These are phyloP conservation scores for Streblospio benedicti DNA, from an alignment of 1,140 invertebrate genomes.

Conservation along the genomic window DNA sequence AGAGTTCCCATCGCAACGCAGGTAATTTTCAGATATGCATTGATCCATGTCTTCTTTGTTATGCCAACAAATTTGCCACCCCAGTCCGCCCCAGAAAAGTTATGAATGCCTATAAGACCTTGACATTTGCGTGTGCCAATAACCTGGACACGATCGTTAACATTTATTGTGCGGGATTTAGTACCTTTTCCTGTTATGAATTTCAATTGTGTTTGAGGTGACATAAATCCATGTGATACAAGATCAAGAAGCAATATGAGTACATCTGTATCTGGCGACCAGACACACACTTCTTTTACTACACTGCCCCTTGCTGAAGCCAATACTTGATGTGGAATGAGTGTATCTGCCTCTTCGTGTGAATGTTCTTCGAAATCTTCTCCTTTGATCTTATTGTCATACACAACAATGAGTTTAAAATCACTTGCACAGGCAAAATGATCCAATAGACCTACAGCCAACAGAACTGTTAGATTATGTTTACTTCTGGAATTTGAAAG, in stretches of 20 bases:
- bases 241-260: not conserved
- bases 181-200: not conserved
- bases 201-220: not conserved
- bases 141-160: not conserved
- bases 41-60: conserved; percentile 4
- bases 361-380: conserved; percentile 3
- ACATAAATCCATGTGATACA: not conserved
- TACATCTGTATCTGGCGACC: conserved; percentile 1
- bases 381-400: not conserved
- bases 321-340: not conserved
- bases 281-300: not conserved
- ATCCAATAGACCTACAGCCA: not conserved
- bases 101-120: not conserved
- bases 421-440: not conserved
- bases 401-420: not conserved
- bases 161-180: not conserved
- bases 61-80: not conserved
- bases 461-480: not conserved
- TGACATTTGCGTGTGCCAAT: not conserved
- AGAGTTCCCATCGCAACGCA: no score
- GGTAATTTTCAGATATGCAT: not conserved
- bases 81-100: not conserved
- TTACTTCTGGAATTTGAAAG: not conserved
- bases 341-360: not conserved
- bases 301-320: no score